Conservation (phyloP, 2,797 vertebrate genomes). For the Pogonophryne albipinna region DNA sequence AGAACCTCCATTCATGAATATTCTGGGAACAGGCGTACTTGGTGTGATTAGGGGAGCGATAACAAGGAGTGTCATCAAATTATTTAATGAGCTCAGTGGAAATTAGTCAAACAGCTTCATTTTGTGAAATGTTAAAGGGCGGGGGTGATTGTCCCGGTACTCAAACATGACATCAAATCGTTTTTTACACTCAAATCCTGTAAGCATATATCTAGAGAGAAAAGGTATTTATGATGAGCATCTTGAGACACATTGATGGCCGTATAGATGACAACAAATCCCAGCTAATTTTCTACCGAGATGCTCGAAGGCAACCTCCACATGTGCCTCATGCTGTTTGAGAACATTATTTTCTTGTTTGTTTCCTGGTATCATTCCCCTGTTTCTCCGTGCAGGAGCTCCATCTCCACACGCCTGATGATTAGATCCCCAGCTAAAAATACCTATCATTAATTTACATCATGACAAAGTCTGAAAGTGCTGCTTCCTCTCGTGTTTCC, state of each 20-base stretch:
- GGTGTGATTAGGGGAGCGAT: constrained; percentile 36
- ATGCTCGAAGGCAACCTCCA: constrained; percentile 60
- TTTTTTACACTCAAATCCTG: not conserved
- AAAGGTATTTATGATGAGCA: constrained; percentile 35
- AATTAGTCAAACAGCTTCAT: constrained; percentile 28
- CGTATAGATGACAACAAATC: constrained; percentile 44
- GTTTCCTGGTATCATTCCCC: constrained; percentile 52
- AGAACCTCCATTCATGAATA: constrained; percentile 64
- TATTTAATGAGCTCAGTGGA: constrained; percentile 40
- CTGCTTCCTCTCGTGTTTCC: constrained; percentile 17
- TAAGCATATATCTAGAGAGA: constrained; percentile 9
- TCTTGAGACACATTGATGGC: constrained; percentile 24
- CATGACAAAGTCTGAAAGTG: constrained; percentile 63
- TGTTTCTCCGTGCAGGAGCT: constrained; percentile 41
- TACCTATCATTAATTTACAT: constrained; percentile 76
- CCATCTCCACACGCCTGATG: constrained; percentile 58
- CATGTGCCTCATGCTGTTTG: constrained; percentile 70
- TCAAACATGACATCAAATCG: constrained; percentile 1
- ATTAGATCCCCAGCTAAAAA: constrained; percentile 76
- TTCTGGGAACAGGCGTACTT: constrained; percentile 47
- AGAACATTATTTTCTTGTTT: too few species aligned
- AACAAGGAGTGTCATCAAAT: constrained; percentile 49
- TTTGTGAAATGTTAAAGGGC: constrained; percentile 7
- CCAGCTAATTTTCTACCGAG: constrained; percentile 60
- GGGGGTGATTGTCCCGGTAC: not conserved